Evolutionary conservation across 2,888 invertebrate species (phyloP), one percentile per base, ranked within the genome.

Genomic region (Andrena hattorfiana): DNA sequence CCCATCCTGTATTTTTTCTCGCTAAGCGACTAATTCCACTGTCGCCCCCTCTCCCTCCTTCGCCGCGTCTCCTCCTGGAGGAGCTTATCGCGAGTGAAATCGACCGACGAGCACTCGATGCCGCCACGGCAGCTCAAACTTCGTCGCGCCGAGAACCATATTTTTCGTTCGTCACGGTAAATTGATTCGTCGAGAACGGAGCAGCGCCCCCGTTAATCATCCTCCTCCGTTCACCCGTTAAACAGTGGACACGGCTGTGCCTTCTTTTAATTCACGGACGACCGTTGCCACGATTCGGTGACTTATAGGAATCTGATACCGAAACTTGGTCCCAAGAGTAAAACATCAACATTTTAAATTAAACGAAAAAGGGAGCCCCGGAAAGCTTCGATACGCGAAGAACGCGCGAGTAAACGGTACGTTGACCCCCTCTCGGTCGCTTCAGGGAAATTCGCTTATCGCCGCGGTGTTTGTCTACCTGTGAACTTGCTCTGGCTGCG

Each of bases 391-490:
- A 23, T 51, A 16, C 63, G 32, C 48, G n/a, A 30, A 30, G 16
- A 26, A 49, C 42, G 56, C 75, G 49, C n/a, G 51, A 26, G 35
- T 20, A 59, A 73, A 85, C 74, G 23, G 60, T 28, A 56, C 77
- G 35, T 78, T 73, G 62, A 64, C 42, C 66, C 62, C 28, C 69
- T 13, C 67, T 0, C 72, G 56, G 30, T 23, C 35, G 48, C 71
- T 83, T 74, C 69, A 28, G 75, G 49, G 60, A 77, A 85, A 75
- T 32, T 69, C 69, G 32, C 80, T 83, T 85, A 85, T 85, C 85
- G 56, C 10, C 59, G 13, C 16, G 23, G 66, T 63, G 26, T 81
- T 81, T 81, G 63, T 68, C 49, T 42, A 49, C 77, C 30, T 51
- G 60, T 64, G 54, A 54, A 80, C 67, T 62, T 56, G 79, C 56